Conservation (phyloP, 2,113 vertebrate genomes). For the Bubo scandiacus region DNA sequence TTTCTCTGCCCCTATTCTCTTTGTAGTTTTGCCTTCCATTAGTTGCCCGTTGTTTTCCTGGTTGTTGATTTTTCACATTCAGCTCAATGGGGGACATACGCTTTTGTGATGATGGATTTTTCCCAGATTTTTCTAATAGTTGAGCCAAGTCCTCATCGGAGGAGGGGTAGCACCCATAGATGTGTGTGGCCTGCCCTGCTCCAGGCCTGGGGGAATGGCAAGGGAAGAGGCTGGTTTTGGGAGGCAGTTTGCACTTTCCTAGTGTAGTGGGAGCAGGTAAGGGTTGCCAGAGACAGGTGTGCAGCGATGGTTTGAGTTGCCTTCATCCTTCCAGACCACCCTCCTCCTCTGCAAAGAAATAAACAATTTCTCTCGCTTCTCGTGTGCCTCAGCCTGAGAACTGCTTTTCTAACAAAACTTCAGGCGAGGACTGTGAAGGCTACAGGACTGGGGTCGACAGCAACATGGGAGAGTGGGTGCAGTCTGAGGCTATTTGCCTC, state of each 20-base stretch:
- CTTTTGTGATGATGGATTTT: not conserved
- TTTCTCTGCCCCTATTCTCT: not conserved
- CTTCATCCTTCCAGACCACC: not conserved
- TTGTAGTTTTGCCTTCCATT: not conserved
- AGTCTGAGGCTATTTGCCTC: not conserved
- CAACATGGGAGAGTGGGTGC: rapidly evolving
- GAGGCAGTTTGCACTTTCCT: not conserved
- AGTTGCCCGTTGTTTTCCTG: not conserved
- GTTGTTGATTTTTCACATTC: not conserved
- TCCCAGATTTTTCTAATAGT: not conserved
- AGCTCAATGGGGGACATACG: not conserved
- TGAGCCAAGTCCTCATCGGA: not conserved
- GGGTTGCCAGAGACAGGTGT: not conserved
- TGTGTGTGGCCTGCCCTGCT: not conserved
- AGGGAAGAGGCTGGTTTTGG: not conserved
- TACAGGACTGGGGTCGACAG: not conserved
- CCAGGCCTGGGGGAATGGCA: not conserved
- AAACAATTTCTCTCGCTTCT: not conserved
- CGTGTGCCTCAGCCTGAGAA: not conserved
- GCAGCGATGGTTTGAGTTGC: not conserved
- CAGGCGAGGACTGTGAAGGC: not conserved
- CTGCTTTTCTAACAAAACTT: not conserved
- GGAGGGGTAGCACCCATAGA: not conserved
- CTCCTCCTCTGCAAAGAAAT: not conserved
- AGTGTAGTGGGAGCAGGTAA: rapidly evolving